phyloP scores from a whole-genome alignment of 2,797 vertebrate genomes.

The Centropyge bicolor region DNA sequence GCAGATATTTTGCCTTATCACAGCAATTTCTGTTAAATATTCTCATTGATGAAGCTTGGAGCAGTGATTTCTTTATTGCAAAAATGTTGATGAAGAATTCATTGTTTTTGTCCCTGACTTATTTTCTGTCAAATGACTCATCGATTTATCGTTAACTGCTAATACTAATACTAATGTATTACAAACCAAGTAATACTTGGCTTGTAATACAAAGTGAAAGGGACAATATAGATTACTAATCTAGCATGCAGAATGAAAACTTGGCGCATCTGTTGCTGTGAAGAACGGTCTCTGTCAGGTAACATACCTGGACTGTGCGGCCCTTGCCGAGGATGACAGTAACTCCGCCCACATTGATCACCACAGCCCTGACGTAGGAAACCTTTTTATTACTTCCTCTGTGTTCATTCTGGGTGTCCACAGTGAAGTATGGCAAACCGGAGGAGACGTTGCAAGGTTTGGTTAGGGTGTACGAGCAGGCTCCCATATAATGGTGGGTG shows the following conservation, averaged over 20 bases:
- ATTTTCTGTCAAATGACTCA: too few species aligned
- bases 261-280: not conserved
- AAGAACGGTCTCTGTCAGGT: not conserved
- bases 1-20: not conserved
- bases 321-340: conserved; percentile 86
- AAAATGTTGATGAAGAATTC: too few species aligned
- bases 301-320: conserved; percentile 87
- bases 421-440: conserved; percentile 84
- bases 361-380: conserved; percentile 89
- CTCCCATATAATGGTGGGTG: conserved; percentile 91
- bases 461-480: conserved; percentile 91
- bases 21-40: too few species aligned
- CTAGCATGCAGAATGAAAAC: not conserved
- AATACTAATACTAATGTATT: not conserved
- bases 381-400: conserved; percentile 86
- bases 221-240: not conserved
- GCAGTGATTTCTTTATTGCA: not conserved
- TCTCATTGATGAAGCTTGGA: not conserved
- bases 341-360: conserved; percentile 79
- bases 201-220: too few species aligned
- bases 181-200: too few species aligned
- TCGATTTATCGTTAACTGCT: not conserved
- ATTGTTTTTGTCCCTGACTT: too few species aligned
- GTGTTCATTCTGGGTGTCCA: conserved; percentile 90
- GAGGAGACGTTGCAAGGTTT: conserved; percentile 83